phyloP scores from a whole-genome alignment of 2,113 vertebrate genomes.

The Hemibagrus wyckioides region DNA sequence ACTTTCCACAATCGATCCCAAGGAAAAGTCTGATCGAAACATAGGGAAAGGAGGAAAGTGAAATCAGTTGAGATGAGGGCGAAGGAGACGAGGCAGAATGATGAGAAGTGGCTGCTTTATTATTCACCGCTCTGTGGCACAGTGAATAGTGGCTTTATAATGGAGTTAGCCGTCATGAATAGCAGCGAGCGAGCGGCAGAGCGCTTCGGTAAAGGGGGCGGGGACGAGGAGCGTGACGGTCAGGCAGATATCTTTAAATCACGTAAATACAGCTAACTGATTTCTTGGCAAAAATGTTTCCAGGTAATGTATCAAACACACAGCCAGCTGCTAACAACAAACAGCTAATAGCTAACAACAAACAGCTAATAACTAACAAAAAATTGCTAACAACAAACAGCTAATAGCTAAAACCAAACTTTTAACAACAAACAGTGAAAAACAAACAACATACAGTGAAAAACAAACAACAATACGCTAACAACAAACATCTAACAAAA shows the following conservation, averaged over 20 bases:
- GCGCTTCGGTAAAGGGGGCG: not conserved
- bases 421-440: too few relatives aligned
- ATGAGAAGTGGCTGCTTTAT: slow-evolving; percentile 19
- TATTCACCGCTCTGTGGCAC: slow-evolving; percentile 2
- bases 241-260: slow-evolving; percentile 1
- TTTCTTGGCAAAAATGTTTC: not conserved
- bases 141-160: not conserved
- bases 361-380: too few relatives aligned
- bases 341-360: too few relatives aligned
- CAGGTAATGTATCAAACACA: not conserved
- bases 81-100: not conserved
- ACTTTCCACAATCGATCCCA: not conserved
- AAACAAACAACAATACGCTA: too few relatives aligned
- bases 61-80: not conserved
- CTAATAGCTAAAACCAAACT: too few relatives aligned
- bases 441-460: too few relatives aligned
- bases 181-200: not conserved
- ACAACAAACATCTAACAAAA: too few relatives aligned
- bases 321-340: too few relatives aligned
- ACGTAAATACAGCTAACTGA: not conserved
- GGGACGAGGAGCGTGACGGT: not conserved
- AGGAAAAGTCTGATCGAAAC: not conserved
- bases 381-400: too few relatives aligned
- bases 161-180: slow-evolving; percentile 30
- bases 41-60: not conserved